Conservation (phyloP, 2,888 invertebrate genomes). For the Megaustenia siamemsis region DNA sequence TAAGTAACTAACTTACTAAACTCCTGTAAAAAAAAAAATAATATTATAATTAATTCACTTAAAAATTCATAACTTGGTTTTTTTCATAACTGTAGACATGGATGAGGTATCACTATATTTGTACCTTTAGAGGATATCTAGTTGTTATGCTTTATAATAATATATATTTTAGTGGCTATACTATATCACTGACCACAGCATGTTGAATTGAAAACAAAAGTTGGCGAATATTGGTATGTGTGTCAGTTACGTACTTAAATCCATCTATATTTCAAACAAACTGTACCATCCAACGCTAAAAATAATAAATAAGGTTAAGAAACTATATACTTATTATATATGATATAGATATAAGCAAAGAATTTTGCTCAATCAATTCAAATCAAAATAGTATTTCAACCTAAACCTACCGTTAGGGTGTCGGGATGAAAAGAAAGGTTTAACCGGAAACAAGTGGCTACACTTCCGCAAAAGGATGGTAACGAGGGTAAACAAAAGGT, state of each 20-base stretch:
- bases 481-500: conserved; percentile 50
- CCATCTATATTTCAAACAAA: not conserved
- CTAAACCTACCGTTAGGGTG: not conserved
- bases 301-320: not conserved
- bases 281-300: not conserved
- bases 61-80: too few species aligned
- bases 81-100: too few species aligned
- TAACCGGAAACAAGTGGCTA: conserved; percentile 18
- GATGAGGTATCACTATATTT: too few species aligned
- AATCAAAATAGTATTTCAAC: not conserved
- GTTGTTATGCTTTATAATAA: too few species aligned
- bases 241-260: not conserved
- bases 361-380: not conserved
- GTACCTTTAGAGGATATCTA: too few species aligned
- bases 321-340: not conserved
- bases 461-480: conserved; percentile 33
- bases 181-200: too few species aligned
- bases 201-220: too few species aligned
- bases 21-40: too few species aligned
- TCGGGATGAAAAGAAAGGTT: conserved; percentile 29
- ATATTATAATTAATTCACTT: too few species aligned
- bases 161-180: too few species aligned
- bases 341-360: not conserved
- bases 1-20: too few species aligned
- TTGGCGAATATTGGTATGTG: too few species aligned